Evolutionary conservation across 2,113 vertebrate species (phyloP).

Genomic region (Burhinus bistriatus): DNA sequence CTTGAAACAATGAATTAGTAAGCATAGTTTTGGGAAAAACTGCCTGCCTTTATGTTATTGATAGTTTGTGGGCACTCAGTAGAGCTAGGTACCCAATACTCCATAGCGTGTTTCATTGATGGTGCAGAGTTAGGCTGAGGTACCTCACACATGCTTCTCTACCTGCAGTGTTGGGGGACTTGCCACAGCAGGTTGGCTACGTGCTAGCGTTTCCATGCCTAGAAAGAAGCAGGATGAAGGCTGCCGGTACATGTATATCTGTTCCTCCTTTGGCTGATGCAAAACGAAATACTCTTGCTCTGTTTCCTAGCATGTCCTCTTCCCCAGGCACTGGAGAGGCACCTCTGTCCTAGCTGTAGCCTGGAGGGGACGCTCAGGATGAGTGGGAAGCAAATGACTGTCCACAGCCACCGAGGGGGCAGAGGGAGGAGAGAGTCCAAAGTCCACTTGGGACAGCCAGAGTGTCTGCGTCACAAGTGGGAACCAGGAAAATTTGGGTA

Average conservation of each 20-base stretch:
- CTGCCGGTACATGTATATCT: fast-evolving
- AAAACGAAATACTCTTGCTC: neutral
- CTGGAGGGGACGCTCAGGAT: fast-evolving
- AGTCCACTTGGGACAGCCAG: neutral
- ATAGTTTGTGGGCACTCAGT: neutral
- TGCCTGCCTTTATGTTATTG: neutral
- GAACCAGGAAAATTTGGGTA: neutral
- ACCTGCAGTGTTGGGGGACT: fast-evolving
- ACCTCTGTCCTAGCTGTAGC: neutral
- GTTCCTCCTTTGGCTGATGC: neutral
- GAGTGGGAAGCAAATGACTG: neutral
- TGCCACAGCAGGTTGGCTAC: neutral
- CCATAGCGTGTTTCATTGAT: fast-evolving
- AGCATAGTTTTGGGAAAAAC: neutral
- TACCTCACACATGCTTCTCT: fast-evolving
- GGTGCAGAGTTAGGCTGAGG: neutral
- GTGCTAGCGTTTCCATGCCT: neutral
- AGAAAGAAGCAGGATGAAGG: neutral
- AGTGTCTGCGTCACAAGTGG: fast-evolving
- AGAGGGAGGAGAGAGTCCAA: neutral
- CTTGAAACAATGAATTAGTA: neutral
- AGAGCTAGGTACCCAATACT: neutral
- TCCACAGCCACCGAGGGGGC: neutral
- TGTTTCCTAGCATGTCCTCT: neutral
- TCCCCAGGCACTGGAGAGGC: neutral